phyloP scores from a whole-genome alignment of 2,888 invertebrate species.

The Acanthopleura granulata region DNA sequence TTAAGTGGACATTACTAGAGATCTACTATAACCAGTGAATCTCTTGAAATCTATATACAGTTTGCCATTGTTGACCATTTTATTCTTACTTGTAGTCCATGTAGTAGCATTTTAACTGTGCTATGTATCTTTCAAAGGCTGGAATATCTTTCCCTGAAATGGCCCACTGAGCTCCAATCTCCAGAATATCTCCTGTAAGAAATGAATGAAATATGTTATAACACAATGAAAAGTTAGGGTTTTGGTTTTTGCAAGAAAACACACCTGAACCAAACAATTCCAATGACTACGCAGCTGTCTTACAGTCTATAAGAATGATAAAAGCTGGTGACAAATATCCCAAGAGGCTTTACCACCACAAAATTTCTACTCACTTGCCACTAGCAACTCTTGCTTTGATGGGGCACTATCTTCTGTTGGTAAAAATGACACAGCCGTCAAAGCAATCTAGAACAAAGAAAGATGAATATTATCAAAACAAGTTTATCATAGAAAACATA shows the following conservation, averaged over 20 bases:
- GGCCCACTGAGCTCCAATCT: conserved; percentile 97
- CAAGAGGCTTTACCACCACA: background rate
- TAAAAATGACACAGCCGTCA: conserved; percentile 86
- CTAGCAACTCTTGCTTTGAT: conserved; percentile 80
- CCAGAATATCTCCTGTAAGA: conserved; percentile 83
- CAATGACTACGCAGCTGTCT: no score
- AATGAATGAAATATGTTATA: conserved; percentile 1
- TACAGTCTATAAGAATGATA: no score
- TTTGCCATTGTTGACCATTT: no score
- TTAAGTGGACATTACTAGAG: no score
- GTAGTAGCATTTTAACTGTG: conserved; percentile 97
- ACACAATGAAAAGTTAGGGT: background rate
- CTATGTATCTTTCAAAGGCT: conserved; percentile 96
- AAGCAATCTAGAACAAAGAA: conserved; percentile 77
- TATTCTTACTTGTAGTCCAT: conserved; percentile 86
- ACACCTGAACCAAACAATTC: background rate
- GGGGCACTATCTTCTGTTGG: conserved; percentile 84
- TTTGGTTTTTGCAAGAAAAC: background rate
- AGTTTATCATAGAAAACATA: no score
- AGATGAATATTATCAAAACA: no score
- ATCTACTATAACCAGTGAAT: no score
- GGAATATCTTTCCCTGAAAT: conserved; percentile 93
- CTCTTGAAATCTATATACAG: no score
- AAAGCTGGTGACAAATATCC: no score
- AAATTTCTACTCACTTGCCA: conserved; percentile 77